Conservation (phyloP, 2,888 invertebrate genomes). For the Drosophila kambysellisi region DNA sequence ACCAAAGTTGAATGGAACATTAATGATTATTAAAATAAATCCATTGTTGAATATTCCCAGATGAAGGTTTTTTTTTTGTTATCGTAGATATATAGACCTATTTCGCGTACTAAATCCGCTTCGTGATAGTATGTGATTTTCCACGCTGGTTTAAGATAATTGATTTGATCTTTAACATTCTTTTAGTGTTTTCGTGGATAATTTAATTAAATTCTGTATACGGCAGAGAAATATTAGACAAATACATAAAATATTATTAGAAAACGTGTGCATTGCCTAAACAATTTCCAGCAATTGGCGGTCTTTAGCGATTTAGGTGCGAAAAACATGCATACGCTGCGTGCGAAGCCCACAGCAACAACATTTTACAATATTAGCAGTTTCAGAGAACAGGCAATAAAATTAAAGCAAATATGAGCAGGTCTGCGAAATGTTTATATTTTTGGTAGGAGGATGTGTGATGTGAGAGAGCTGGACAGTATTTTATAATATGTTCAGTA, state of each 20-base stretch:
- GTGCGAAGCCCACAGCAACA: slow-evolving; percentile 41
- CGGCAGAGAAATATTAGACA: slow-evolving; percentile 21
- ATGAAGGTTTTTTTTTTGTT: too few species aligned
- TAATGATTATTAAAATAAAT: too few species aligned
- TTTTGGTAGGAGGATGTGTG: slow-evolving; percentile 14
- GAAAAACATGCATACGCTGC: slow-evolving; percentile 69
- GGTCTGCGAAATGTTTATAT: slow-evolving; percentile 21
- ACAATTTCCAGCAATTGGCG: slow-evolving; percentile 43
- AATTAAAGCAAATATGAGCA: slow-evolving; percentile 39
- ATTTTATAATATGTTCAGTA: not conserved
- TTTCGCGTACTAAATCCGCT: not conserved
- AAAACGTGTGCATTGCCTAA: slow-evolving; percentile 43
- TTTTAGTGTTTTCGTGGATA: slow-evolving; percentile 53
- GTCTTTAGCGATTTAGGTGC: slow-evolving; percentile 71
- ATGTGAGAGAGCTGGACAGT: not conserved
- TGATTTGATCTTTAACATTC: slow-evolving; percentile 41
- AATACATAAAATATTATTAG: slow-evolving; percentile 32
- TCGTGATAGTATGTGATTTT: not conserved
- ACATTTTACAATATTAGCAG: slow-evolving; percentile 56
- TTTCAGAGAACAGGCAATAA: slow-evolving; percentile 38
- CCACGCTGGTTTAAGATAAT: not conserved
- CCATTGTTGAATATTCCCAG: too few species aligned
- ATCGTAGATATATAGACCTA: not conserved
- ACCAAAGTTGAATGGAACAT: too few species aligned
- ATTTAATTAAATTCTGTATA: slow-evolving; percentile 63